Evolutionary conservation across 2,113 vertebrate species (phyloP), one percentile per base, ranked within the genome.

Genomic region (Nipponia nippon): DNA sequence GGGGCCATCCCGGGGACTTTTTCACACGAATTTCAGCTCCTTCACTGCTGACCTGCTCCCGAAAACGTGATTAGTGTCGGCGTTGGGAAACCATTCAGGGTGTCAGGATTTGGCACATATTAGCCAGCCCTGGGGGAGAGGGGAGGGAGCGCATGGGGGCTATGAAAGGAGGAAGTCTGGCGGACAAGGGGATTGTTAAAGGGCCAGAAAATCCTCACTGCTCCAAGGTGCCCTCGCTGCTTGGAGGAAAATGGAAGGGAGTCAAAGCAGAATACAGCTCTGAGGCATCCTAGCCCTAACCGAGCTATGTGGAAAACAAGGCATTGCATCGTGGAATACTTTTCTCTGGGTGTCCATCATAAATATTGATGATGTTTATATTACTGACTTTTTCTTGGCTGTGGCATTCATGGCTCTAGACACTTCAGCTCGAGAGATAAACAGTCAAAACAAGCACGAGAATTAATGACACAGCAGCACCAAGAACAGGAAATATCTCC

Each of bases 1-100:
- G 93, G 97, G 98, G 97, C 96, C 90, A 97, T 97, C 95, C n/a
- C 62, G 63, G 96, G 96, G 97, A 97, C 96, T 97, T 98, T 98
- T 98, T 98, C 98, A 98, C 98, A 98, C 66, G 97, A 98, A 97
- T 98, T 97, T 96, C 78, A 92, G 94, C 96, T 97, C 94, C 97
- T 96, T 96, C 96, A 89, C 96, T 87, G 97, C 96, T 98, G 98
- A 97, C 97, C 97, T 97, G 97, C 97, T 98, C 98, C 97, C 75
- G 71, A 92, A 97, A 98, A 96, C 52, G n/a, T 93, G 98, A 97
- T 98, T 97, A 97, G 97, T 97, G 96, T 97, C 94, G 89, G 97
- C 97, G 92, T 96, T 97, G 97, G 97, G 97, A 97, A 98, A 97
- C 96, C 52, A 91, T 97, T 97, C 95, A 98, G 95, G 96, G 97